Evolutionary conservation across 2,113 vertebrate genomes (phyloP).

Genomic region (Polypterus bichir): DNA sequence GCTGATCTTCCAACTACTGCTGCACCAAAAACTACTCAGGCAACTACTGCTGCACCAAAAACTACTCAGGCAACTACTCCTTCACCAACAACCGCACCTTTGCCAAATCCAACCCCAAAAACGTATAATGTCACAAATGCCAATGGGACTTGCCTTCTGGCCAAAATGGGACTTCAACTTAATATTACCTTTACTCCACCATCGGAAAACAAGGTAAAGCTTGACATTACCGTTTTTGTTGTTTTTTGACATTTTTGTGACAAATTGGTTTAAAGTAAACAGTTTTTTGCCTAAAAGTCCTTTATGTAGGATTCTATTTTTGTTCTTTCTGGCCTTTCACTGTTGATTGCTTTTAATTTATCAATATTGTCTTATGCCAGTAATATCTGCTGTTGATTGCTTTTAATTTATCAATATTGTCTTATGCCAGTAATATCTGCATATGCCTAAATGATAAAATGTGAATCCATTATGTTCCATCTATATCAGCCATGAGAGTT

Average conservation of each 20-base stretch:
- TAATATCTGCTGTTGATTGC: too few species aligned
- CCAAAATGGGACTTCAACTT: conserved; percentile 72
- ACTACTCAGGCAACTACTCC: conserved; percentile 25
- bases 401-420: too few species aligned
- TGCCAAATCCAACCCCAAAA: conserved; percentile 38
- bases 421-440: background rate
- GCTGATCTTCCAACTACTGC: conserved; percentile 47
- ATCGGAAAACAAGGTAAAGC: conserved; percentile 39
- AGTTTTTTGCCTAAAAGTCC: background rate
- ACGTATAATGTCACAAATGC: conserved; percentile 49
- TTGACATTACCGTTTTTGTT: conserved; percentile 25
- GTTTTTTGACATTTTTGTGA: background rate
- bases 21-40: conserved; percentile 24
- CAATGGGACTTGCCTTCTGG: conserved; percentile 69
- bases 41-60: conserved; percentile 20
- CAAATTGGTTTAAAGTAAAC: background rate
- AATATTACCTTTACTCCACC: conserved; percentile 56
- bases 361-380: background rate
- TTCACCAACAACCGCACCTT: conserved; percentile 24
- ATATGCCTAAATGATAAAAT: too few species aligned
- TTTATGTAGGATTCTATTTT: background rate
- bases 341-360: too few species aligned
- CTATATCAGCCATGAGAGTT: too few species aligned
- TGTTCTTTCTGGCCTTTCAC: background rate
- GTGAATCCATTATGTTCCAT: too few species aligned